Conservation (phyloP, 2,888 invertebrate species). For the Idaea aversata region DNA sequence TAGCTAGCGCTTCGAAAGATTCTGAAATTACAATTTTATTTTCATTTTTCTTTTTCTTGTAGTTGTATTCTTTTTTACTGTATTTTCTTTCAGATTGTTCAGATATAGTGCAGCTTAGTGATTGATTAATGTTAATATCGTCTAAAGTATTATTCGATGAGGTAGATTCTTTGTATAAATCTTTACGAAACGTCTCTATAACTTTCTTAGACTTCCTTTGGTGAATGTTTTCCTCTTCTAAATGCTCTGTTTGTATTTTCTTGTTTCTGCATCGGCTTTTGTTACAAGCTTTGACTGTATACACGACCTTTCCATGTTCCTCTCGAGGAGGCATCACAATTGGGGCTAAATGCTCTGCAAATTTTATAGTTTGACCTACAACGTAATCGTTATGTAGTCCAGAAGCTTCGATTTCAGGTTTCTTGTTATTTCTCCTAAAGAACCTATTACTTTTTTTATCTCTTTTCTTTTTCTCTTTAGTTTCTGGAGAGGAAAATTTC, state of each 20-base stretch:
- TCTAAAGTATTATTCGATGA: slow-evolving; percentile 60
- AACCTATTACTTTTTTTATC: slow-evolving; percentile 21
- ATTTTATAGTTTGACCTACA: slow-evolving; percentile 59
- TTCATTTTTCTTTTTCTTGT: slow-evolving; percentile 29
- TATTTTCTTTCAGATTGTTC: slow-evolving; percentile 51
- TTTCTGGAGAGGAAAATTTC: slow-evolving; percentile 16
- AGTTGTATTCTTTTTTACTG: slow-evolving; percentile 38
- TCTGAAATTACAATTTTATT: slow-evolving; percentile 51
- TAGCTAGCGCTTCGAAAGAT: slow-evolving; percentile 63
- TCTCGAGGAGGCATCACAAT: slow-evolving; percentile 55
- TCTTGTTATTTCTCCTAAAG: slow-evolving; percentile 22
- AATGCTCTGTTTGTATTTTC: slow-evolving; percentile 14
- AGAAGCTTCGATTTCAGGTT: slow-evolving; percentile 29
- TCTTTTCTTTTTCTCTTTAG: slow-evolving; percentile 21
- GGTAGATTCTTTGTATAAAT: slow-evolving; percentile 41
- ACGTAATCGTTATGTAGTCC: slow-evolving; percentile 41
- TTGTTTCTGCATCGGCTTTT: slow-evolving; percentile 43
- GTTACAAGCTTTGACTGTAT: slow-evolving; percentile 56
- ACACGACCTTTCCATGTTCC: slow-evolving; percentile 47
- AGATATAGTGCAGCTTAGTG: slow-evolving; percentile 57
- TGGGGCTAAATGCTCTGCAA: slow-evolving; percentile 62
- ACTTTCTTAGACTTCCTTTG: slow-evolving; percentile 39
- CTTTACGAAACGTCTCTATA: slow-evolving; percentile 36
- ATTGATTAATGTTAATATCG: slow-evolving; percentile 60
- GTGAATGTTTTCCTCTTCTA: background rate